Evolutionary conservation across 2,888 invertebrate genomes (phyloP).

Genomic region (Aleiodes testaceus): DNA sequence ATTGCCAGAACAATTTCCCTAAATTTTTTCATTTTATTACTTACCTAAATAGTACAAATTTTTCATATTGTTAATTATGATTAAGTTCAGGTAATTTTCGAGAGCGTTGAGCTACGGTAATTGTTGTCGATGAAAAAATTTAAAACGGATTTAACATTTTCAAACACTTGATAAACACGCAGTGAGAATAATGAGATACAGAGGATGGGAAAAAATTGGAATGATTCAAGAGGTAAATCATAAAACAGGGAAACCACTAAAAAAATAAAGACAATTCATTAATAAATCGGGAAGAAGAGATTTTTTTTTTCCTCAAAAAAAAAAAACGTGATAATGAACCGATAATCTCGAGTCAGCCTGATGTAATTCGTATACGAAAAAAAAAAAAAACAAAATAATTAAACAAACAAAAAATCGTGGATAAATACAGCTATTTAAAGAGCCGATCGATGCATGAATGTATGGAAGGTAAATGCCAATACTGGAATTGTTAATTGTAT

Average conservation of each 20-base stretch:
- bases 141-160: too few relatives aligned
- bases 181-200: neutral
- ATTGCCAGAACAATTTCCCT: constrained; percentile 7
- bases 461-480: constrained; percentile 20
- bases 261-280: neutral
- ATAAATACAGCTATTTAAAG: constrained; percentile 2
- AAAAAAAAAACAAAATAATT: neutral
- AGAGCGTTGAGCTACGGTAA: too few relatives aligned
- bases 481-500: constrained; percentile 25
- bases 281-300: neutral
- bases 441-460: constrained; percentile 27
- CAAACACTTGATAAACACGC: too few relatives aligned
- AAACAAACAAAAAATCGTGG: neutral
- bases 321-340: constrained; percentile 17
- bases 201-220: too few relatives aligned
- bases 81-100: constrained; percentile 27
- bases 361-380: constrained; percentile 36
- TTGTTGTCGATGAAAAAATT: too few relatives aligned
- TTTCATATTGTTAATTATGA: constrained; percentile 47
- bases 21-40: constrained; percentile 34
- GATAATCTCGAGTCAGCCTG: constrained; percentile 26
- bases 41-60: constrained; percentile 53
- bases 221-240: too few relatives aligned
- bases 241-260: neutral
- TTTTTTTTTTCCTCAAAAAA: constrained; percentile 5